These are phyloP conservation scores for Muscidifurax raptorellus DNA, from an alignment of 1,140 invertebrate species.

Conservation along the genomic window DNA sequence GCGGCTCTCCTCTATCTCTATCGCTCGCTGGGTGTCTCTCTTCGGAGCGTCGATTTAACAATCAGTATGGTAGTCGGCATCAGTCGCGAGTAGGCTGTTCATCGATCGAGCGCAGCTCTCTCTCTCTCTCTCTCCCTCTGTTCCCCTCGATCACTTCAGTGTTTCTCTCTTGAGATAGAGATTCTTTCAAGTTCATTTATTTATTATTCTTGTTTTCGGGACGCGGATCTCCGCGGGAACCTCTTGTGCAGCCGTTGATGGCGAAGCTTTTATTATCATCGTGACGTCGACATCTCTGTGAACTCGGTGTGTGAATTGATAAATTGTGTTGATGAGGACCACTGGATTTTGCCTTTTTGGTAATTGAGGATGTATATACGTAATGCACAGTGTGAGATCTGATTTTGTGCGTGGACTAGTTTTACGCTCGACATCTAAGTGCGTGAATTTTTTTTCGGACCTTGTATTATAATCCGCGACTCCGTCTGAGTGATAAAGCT, in stretches of 20 bases:
- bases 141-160: neutral
- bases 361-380: too few species aligned
- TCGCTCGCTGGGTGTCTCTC: neutral
- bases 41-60: constrained; percentile 3
- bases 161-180: neutral
- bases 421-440: too few species aligned
- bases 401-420: too few species aligned
- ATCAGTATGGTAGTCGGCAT: constrained; percentile 4
- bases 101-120: constrained; percentile 19
- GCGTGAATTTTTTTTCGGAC: too few species aligned
- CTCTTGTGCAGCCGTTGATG: too few species aligned
- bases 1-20: neutral
- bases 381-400: too few species aligned
- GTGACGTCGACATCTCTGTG: neutral
- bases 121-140: neutral
- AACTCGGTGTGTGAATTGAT: neutral
- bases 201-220: neutral
- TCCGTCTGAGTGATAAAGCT: neutral
- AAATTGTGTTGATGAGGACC: too few species aligned
- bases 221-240: too few species aligned
- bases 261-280: neutral
- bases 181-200: neutral
- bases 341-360: too few species aligned
- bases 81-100: constrained; percentile 2
- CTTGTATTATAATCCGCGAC: too few species aligned